A percentile compares a stretch with the other conserved stretches of the same genome.
These are phyloP conservation scores for Acestrorhynchus altus DNA, from an alignment of 2,797 vertebrate genomes.

Conservation along the genomic window DNA sequence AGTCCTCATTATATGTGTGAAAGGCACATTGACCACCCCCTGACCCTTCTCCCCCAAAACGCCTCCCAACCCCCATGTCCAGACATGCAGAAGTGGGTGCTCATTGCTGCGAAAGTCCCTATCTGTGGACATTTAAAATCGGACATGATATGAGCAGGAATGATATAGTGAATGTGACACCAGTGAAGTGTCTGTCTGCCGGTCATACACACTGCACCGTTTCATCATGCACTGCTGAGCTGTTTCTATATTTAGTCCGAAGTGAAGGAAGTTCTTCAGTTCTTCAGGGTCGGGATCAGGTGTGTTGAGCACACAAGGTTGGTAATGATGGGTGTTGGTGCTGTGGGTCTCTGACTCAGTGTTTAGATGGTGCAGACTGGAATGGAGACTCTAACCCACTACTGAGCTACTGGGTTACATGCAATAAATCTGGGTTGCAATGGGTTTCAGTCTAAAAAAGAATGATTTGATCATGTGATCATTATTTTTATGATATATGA, in stretches of 20 bases:
- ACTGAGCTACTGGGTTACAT: too few relatives aligned
- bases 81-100: conserved; percentile 17
- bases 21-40: background rate
- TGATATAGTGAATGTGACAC: too few relatives aligned
- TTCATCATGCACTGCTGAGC: background rate
- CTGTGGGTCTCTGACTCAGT: conserved; percentile 4
- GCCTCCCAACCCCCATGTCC: background rate
- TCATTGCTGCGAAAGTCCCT: background rate
- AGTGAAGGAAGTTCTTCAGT: background rate
- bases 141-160: background rate
- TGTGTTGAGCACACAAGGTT: background rate
- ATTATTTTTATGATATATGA: too few relatives aligned
- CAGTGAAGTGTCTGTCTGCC: background rate
- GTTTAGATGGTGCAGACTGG: background rate
- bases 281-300: too few relatives aligned
- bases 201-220: too few relatives aligned
- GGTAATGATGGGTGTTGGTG: conserved; percentile 10
- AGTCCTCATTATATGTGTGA: background rate
- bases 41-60: background rate
- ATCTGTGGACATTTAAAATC: background rate
- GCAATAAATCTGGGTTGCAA: too few relatives aligned
- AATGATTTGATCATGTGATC: too few relatives aligned
- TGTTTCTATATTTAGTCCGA: background rate
- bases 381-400: background rate
- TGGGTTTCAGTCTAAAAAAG: too few relatives aligned